Evolutionary conservation across 2,113 vertebrate genomes (phyloP).

Genomic region (Lophochroa leadbeateri): DNA sequence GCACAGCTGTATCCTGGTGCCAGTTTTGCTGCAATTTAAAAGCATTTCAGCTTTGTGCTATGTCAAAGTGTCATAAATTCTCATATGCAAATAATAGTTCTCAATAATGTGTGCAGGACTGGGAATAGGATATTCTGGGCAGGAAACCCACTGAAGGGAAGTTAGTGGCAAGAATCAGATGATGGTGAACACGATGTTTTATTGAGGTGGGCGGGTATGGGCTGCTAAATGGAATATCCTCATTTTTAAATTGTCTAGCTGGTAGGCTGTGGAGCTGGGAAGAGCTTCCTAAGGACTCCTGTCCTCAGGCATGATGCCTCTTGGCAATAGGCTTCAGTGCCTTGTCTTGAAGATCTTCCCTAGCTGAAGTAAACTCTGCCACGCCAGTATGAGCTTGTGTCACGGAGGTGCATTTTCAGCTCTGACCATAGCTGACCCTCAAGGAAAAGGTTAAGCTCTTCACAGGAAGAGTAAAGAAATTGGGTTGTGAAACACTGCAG

Average conservation of each 20-base stretch:
- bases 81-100: neutral
- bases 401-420: neutral
- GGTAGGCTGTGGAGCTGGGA: neutral
- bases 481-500: neutral
- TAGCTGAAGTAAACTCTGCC: neutral
- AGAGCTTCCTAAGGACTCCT: neutral
- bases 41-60: neutral
- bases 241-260: neutral
- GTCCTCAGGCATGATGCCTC: neutral
- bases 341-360: neutral
- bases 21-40: neutral
- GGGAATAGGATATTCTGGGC: neutral
- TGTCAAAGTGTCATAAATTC: neutral
- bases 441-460: neutral
- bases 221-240: neutral
- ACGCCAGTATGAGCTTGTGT: neutral
- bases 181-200: neutral
- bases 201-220: neutral
- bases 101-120: fast-evolving
- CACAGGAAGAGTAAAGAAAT: neutral
- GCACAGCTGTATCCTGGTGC: fast-evolving
- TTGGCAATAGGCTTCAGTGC: neutral
- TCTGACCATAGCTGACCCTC: neutral
- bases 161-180: neutral
- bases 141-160: neutral